Evolutionary conservation across 2,888 invertebrate species (phyloP), one percentile per base, ranked within the genome.

Genomic region (Morpho helenor): DNA sequence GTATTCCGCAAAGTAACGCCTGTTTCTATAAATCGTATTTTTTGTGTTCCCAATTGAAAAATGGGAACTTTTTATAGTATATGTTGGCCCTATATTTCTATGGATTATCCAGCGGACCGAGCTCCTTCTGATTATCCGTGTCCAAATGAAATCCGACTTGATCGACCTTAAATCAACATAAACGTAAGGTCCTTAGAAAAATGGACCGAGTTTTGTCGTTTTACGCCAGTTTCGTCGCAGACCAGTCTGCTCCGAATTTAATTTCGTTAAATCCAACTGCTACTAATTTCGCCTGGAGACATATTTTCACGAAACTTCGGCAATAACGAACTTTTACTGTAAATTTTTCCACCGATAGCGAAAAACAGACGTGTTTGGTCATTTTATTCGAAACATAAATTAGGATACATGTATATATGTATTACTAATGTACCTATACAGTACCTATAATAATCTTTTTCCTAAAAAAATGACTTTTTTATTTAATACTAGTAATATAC

Each of bases 281-380:
- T 58, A 62, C 64, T 62, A 64, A 64, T 64, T 62, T 64, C 60
- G 31, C 53, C 53, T 49, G 52, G 64, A 51, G 60, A 58, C 57
- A 64, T 64, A 64, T 64, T 64, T 64, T 47, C 61, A 57, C 56
- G n/a, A 60, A 64, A 64, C 61, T 64, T 64, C 45, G 58, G 64
- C 60, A 64, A 62, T 64, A 61, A 64, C 54, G 54, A 57, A 64
- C 59, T 58, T 64, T 59, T 47, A 64, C 62, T 59, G 60, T 60
- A 64, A 60, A 57, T 62, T 64, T 64, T 64, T 62, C 58, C 56
- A 54, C 56, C 52, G 62, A 56, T 60, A 65, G 48, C 59, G 48
- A 59, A 58, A 60, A 62, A 58, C 60, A 64, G 61, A 60, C 61
- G 53, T 56, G 54, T 51, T 64, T 56, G 56, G 56, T 64, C 56